Evolutionary conservation across 2,113 vertebrate genomes (phyloP), one percentile per base, ranked within the genome.

Genomic region (Grammomys surdaster): DNA sequence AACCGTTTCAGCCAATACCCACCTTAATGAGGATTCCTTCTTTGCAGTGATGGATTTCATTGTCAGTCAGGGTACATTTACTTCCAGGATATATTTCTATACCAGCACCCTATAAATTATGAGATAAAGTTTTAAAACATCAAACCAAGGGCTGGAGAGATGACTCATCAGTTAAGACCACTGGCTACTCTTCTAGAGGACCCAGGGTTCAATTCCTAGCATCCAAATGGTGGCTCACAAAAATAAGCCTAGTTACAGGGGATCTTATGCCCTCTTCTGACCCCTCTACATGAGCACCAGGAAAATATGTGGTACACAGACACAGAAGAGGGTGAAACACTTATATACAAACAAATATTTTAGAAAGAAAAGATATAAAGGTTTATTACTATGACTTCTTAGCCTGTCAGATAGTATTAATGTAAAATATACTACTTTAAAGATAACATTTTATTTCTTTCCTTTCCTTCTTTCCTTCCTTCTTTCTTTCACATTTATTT

Each of bases 1-100:
- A 80, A n/a, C 22, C 19, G 13, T 46, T 75, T 60, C 77, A 65
- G 20, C 43, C 40, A 73, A 63, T 75, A 88, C 98, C 98, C 96
- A 99, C 99, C 99, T 99, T 99, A 97, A 99, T 99, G 33, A 99
- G 99, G 69, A 99, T 99, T 16, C 99, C 99, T 63, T 99, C 99
- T 95, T 99, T 99, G 98, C 99, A 99, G 96, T 99, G 99, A 98
- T 99, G 99, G 95, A 99, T 99, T 28, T 99, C 99, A 0, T 99
- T 99, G 89, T 98, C 98, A 84, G 98, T 97, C 89, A 99, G 98
- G 88, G 96, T 98, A 97, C 99, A 99, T 0, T 96, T 98, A 84
- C 99, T 99, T 43, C 99, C 99, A 0, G 99, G 99, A 75, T 99
- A 99, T 93, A 99, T 99, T 98, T 99, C 99, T 92, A 99, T 97